Conservation (phyloP, 2,113 vertebrate genomes). For the Geothlypis trichas region DNA sequence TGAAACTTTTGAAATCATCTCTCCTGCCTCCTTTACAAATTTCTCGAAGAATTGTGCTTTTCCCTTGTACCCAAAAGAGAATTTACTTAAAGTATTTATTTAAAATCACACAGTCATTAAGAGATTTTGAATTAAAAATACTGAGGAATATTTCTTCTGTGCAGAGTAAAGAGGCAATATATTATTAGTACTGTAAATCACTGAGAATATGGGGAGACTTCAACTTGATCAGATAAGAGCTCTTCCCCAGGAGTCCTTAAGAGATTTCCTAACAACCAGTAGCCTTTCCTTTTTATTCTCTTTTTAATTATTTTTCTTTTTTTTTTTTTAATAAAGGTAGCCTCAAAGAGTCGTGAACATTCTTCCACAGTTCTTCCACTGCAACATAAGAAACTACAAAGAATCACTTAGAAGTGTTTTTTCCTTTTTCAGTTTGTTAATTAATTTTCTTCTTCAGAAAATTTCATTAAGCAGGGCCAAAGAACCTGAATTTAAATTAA, state of each 20-base stretch:
- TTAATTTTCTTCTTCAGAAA: not conserved
- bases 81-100: not conserved
- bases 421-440: not conserved
- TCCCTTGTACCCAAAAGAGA: not conserved
- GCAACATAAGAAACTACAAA: not conserved
- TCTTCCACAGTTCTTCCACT: not conserved
- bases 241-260: not conserved
- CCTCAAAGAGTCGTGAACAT: not conserved
- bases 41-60: not conserved
- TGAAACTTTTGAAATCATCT: not conserved
- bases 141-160: not conserved
- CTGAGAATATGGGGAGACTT: not conserved
- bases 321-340: not conserved
- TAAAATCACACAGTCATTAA: not conserved
- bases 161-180: not conserved
- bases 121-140: not conserved
- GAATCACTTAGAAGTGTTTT: not conserved
- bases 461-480: not conserved
- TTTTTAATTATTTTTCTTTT: not conserved
- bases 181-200: not conserved
- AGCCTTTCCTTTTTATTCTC: not conserved
- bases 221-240: not conserved
- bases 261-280: not conserved
- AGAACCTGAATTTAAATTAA: not conserved
- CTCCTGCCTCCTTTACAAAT: not conserved